Evolutionary conservation across 2,797 vertebrate species (phyloP).

Genomic region (Xiphophorus birchmanni): DNA sequence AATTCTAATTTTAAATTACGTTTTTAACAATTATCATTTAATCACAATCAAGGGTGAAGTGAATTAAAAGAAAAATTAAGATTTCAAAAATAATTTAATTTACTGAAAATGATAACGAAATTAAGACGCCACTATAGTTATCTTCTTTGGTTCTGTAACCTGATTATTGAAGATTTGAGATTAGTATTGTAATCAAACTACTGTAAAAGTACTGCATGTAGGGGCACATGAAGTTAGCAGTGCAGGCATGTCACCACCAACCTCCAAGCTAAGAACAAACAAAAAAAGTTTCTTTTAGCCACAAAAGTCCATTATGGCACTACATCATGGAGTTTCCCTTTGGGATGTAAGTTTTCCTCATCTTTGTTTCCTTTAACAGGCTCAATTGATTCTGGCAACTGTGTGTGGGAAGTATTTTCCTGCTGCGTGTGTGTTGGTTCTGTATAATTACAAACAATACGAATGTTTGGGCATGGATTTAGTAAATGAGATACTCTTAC

Average conservation of each 20-base stretch:
- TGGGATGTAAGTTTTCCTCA: conserved; percentile 33
- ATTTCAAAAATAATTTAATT: neutral
- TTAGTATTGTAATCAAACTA: conserved; percentile 1
- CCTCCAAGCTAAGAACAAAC: neutral
- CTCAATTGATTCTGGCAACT: conserved; percentile 39
- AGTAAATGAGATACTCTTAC: conserved; percentile 70
- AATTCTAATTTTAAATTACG: neutral
- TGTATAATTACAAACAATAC: neutral
- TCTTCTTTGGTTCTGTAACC: neutral
- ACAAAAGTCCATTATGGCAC: conserved; percentile 35
- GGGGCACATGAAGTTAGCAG: neutral
- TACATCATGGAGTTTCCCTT: conserved; percentile 21
- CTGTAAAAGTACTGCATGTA: conserved; percentile 12
- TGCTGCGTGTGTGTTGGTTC: neutral
- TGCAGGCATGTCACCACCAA: conserved; percentile 4
- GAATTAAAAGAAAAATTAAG: neutral
- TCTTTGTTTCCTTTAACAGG: conserved; percentile 49
- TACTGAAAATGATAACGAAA: neutral
- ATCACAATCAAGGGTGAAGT: neutral
- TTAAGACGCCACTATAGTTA: neutral
- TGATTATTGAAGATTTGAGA: conserved; percentile 4
- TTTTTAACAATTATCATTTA: neutral
- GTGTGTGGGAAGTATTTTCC: conserved; percentile 21
- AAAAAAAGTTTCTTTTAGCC: conserved; percentile 1
- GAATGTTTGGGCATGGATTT: conserved; percentile 12